Percentiles rank a stretch among this genome's conserved stretches.
These are phyloP conservation scores for Anguilla obscura DNA, from an alignment of 2,797 vertebrate species.

Conservation along the genomic window DNA sequence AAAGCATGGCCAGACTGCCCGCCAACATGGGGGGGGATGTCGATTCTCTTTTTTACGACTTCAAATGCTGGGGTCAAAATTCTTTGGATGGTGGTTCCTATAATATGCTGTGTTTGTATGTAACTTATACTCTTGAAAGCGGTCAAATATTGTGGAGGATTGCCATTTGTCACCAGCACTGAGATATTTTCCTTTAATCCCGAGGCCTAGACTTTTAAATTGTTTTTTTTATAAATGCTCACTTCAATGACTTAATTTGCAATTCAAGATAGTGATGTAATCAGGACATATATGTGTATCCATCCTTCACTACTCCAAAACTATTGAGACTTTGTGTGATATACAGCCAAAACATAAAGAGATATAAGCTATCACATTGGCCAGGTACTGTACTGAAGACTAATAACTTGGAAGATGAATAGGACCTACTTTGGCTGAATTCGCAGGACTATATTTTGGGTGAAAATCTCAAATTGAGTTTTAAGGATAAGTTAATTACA, in stretches of 20 bases:
- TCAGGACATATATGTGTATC: neutral
- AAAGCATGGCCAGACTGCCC: slow-evolving; percentile 18
- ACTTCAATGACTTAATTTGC: neutral
- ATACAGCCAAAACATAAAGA: neutral
- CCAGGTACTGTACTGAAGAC: neutral
- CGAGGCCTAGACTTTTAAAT: neutral
- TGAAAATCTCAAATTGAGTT: neutral
- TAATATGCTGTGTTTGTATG: neutral
- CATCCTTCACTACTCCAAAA: neutral
- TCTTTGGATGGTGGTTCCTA: neutral
- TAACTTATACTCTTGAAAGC: slow-evolving; percentile 3
- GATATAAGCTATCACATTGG: neutral
- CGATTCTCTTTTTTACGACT: neutral
- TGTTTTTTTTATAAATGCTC: neutral
- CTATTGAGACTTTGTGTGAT: neutral
- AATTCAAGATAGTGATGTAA: neutral
- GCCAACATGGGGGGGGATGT: neutral
- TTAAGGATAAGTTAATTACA: neutral
- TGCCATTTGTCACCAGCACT: slow-evolving; percentile 2
- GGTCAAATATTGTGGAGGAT: slow-evolving; percentile 7
- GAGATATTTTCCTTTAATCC: neutral
- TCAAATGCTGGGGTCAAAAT: neutral
- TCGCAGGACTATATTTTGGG: neutral
- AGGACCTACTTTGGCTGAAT: neutral
- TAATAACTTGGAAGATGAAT: neutral